Percentiles rank a stretch among this genome's conserved stretches.
Conservation (phyloP, 2,888 invertebrate genomes). For the Lacanobia oleracea region DNA sequence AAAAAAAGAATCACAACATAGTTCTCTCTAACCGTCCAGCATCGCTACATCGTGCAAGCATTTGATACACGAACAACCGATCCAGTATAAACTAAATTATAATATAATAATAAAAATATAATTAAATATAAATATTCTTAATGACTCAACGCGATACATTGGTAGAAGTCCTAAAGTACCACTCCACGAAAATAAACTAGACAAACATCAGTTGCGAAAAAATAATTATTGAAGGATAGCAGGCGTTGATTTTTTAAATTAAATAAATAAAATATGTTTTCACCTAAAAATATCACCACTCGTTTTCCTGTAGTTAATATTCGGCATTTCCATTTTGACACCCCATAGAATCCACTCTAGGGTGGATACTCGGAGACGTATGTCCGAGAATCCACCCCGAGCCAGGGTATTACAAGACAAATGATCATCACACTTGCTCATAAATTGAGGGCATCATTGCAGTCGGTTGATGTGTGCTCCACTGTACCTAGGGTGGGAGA, state of each 20-base stretch:
- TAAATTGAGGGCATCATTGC: no score
- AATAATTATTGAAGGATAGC: neutral
- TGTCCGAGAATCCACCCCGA: no score
- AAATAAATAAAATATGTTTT: neutral
- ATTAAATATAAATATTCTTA: constrained; percentile 66
- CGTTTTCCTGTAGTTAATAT: neutral
- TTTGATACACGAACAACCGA: constrained; percentile 59
- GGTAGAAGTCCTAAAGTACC: constrained; percentile 63
- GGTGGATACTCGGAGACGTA: no score
- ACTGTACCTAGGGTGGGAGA: no score
- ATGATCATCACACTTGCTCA: no score
- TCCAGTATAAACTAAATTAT: constrained; percentile 60
- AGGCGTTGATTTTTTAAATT: neutral
- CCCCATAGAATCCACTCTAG: no score
- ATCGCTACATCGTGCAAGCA: constrained; percentile 67
- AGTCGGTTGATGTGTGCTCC: no score
- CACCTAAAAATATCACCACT: neutral
- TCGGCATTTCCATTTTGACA: no score
- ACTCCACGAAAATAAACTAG: constrained; percentile 1
- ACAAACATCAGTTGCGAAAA: neutral
- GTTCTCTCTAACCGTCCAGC: constrained; percentile 67
- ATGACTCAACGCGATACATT: constrained; percentile 70
- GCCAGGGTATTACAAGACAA: no score
- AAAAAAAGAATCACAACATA: constrained; percentile 82
- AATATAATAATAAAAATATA: constrained; percentile 57